Base-by-base conservation (phyloP, 2,888 invertebrate genomes). In the Callyntrura guangdongensis region DNA sequence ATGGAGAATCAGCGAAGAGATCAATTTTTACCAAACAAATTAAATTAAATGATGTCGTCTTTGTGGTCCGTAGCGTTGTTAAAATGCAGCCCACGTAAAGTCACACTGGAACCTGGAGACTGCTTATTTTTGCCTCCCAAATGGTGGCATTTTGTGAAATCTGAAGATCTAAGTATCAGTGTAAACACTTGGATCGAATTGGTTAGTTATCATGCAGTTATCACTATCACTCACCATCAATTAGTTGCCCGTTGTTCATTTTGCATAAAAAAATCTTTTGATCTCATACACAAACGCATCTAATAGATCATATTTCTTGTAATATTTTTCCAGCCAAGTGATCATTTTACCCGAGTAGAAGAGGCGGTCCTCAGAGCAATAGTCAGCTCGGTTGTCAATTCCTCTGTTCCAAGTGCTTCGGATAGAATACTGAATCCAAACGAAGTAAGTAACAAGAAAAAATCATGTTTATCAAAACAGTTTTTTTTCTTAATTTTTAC, bases 121-220 rank as follows among this genome's bases (percentile, higher is more conserved):
- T 97, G 98, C 0, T 95, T 99, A 53, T 96, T 97, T 94, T 97
- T 99, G 8, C 99, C 99, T 0, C 96, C 96, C 91, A 97, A 97
- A 91, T 99, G 99, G 99, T 99, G 99, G 99, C 99, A 99, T 95
- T 99, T 97, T 95, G 99, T 99, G 0, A 98, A 98, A 95, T 96
- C 96, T 91, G 91, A 95, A n/a, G 95, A 95, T 17, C 95, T 96
- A 9, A 95, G 96, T 59, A 94, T 96, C 59, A 96, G 96, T 93
- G 95, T 97, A n/a, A 98, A 98, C 94, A 95, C 96, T 49, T 97
- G 98, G 95, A 95, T 99, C 92, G 97, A 98, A 72, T 95, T 97
- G 95, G 97, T 97, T 95, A 95, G 95, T 67, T 83, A 25, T n/a
- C n/a, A n/a, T n/a, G n/a, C n/a, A n/a, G n/a, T n/a, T n/a, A n/a